These are phyloP conservation scores for Elegia similella DNA, from an alignment of 2,888 invertebrate species.

Conservation along the genomic window DNA sequence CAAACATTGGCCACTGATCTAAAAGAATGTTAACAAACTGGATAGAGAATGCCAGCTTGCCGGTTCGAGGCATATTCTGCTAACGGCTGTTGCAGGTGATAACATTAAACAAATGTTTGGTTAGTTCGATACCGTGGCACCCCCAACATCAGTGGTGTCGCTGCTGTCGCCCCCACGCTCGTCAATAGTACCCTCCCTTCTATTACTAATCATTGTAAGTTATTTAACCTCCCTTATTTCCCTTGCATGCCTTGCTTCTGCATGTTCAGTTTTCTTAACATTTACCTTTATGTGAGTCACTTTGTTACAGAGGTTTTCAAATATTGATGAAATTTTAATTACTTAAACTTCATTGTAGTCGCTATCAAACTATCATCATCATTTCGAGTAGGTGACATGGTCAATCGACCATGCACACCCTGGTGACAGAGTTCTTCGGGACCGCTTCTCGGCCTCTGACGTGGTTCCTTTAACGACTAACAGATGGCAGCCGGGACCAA, in stretches of 20 bases:
- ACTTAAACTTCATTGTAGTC: too few species aligned
- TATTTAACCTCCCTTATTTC: slow-evolving; percentile 28
- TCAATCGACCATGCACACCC: too few species aligned
- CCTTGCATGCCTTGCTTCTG: slow-evolving; percentile 27
- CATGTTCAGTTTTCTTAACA: slow-evolving; percentile 20
- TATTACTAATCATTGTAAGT: slow-evolving; percentile 66
- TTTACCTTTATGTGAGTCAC: neutral
- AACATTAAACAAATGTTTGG: slow-evolving; percentile 79
- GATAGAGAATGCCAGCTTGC: slow-evolving; percentile 45
- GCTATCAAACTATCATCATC: too few species aligned
- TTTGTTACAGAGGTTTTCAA: neutral
- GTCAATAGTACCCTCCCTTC: slow-evolving; percentile 53
- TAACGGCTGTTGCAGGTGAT: slow-evolving; percentile 77
- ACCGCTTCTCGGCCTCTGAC: too few species aligned
- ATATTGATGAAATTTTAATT: too few species aligned
- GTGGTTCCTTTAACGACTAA: too few species aligned
- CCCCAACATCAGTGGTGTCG: slow-evolving; percentile 43
- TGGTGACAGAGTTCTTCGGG: too few species aligned
- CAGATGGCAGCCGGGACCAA: too few species aligned
- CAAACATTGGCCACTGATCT: neutral
- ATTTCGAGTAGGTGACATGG: too few species aligned
- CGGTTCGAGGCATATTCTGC: slow-evolving; percentile 70
- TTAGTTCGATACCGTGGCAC: slow-evolving; percentile 78
- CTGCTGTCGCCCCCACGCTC: slow-evolving; percentile 24
- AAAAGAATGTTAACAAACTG: neutral